Base-by-base conservation (phyloP, 2,797 vertebrate genomes). In the Catamblyrhynchus diadema region DNA sequence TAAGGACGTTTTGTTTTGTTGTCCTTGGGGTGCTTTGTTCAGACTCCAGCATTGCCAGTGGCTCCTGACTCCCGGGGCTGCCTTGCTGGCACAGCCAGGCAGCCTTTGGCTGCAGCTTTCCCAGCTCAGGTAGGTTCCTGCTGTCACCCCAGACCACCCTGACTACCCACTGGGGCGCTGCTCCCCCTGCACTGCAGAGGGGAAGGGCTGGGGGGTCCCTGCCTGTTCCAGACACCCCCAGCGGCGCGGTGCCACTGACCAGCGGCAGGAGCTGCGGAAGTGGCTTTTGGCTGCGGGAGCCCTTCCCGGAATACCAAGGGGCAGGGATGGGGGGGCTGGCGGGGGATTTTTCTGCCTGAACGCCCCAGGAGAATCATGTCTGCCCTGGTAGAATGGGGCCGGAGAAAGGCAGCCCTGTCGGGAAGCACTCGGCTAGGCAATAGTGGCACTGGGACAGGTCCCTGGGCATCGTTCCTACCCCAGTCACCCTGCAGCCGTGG, bases 321-420 rank as follows among this genome's bases (percentile, higher is more conserved):
- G 94, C 83, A 83, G 92, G 1, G 4, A 16, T 80, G 85, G 86
- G 90, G 86, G 90, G 91, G 87, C 22, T 10, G 8, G 81, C 22
- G 66, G 93, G 90, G 90, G 92, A 95, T 93, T 95, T 91, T 97
- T 97, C 96, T 96, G 96, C 96, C 94, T 97, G 95, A 96, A 73
- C 0, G 86, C 88, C 71, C 71, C 0, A 1, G 56, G 92, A 95
- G 86, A 97, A 95, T 97, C 25, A 47, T 80, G 92, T 86, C 90
- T 25, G 37, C 81, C 90, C 66, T 14, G 3, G 71, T 66, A 94
- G 90, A 94, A 93, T 75, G 93, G 80, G 72, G 93, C 75, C 10
- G 0, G 82, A 89, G 83, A 94, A 93, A 84, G 88, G 92, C 88
- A 83, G 77, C 65, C 67, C 75, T 8, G 9, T 22, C 0, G 5